Conservation (phyloP, 2,888 invertebrate genomes). For the Teleogryllus oceanicus region DNA sequence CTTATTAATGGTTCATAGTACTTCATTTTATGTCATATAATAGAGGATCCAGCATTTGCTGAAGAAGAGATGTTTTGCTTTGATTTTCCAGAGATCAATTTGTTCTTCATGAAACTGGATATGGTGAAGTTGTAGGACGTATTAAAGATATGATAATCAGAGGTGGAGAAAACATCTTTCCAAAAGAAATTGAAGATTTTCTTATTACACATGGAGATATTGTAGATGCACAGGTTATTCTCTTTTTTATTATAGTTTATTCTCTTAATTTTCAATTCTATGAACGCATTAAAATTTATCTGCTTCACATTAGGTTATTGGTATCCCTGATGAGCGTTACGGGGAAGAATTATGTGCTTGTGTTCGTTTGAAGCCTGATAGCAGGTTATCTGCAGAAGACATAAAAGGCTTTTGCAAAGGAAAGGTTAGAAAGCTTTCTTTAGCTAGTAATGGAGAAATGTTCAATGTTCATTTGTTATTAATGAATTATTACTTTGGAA, state of each 20-base stretch:
- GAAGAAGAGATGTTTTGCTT: no score
- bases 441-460: no score
- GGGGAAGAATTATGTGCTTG: conserved; percentile 50
- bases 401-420: conserved; percentile 50
- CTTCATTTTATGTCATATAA: no score
- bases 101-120: conserved; percentile 53
- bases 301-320: conserved; percentile 42
- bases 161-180: conserved; percentile 81
- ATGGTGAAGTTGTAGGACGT: conserved; percentile 68
- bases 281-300: no score
- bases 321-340: conserved; percentile 49
- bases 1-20: no score
- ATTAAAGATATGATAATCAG: conserved; percentile 75
- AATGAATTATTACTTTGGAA: no score
- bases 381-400: conserved; percentile 47
- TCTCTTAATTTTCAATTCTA: no score
- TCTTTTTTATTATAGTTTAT: no score
- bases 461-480: no score
- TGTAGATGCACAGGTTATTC: conserved; percentile 63
- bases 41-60: no score
- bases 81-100: neutral
- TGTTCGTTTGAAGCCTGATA: conserved; percentile 46
- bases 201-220: conserved; percentile 69
- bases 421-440: conserved; percentile 40
- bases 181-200: conserved; percentile 74